These are phyloP conservation scores for Tachystola acroxantha DNA, from an alignment of 2,888 invertebrate genomes.

Conservation along the genomic window DNA sequence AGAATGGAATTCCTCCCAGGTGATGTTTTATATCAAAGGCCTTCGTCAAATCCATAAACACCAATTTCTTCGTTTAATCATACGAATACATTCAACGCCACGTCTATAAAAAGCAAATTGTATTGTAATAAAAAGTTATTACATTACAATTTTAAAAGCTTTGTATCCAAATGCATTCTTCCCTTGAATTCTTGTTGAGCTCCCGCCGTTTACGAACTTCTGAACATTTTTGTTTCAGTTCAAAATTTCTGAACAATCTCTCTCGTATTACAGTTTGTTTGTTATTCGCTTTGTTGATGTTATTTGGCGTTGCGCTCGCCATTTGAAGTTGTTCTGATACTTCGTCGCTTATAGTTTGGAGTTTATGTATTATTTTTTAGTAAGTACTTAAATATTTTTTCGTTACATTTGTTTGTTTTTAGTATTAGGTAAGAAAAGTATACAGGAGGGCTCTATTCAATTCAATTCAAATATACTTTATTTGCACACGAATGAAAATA, in stretches of 20 bases:
- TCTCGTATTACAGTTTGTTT: conserved; percentile 33
- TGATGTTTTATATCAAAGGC: too few relatives aligned
- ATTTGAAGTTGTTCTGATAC: conserved; percentile 50
- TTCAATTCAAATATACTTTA: too few relatives aligned
- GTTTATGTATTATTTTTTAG: conserved; percentile 21
- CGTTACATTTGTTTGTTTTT: too few relatives aligned
- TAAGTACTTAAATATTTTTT: too few relatives aligned
- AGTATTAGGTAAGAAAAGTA: too few relatives aligned
- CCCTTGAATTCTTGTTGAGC: conserved; percentile 35
- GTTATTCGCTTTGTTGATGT: conserved; percentile 53
- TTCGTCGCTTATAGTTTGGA: conserved; percentile 43
- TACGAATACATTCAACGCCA: conserved; percentile 14
- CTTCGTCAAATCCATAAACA: too few relatives aligned
- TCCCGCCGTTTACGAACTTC: conserved; percentile 26
- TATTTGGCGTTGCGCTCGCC: conserved; percentile 46
- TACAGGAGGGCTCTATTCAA: too few relatives aligned
- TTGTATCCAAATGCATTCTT: conserved; percentile 38
- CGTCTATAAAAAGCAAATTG: conserved; percentile 6
- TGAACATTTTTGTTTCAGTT: conserved; percentile 37
- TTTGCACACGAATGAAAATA: too few relatives aligned
- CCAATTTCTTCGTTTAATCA: too few relatives aligned
- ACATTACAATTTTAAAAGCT: conserved; percentile 31
- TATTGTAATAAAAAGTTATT: conserved; percentile 20
- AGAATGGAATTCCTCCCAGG: too few relatives aligned
- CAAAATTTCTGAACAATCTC: conserved; percentile 32